Base-by-base conservation (phyloP, 2,113 vertebrate genomes). In the Platycercus adscitus region DNA sequence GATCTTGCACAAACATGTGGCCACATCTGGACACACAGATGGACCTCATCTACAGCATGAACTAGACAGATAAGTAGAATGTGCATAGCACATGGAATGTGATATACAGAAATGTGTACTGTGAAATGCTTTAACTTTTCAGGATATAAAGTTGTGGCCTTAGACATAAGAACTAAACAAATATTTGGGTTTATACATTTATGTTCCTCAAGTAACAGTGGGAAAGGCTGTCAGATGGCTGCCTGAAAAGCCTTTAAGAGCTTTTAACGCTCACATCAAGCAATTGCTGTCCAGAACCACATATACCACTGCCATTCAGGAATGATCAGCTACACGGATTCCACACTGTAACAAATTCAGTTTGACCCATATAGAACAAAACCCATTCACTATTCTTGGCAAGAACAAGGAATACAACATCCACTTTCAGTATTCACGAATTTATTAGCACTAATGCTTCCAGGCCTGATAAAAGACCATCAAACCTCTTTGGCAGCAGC, bases 21-120 rank as follows among this genome's bases (percentile, higher is more conserved):
- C 44, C 41, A 69, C 93, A 94, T 86, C 88, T 88, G 95, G 81
- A 91, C 49, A 85, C 17, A 15, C 81, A 95, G 95, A 88, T 73
- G 71, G 82, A 86, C 68, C 37, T 77, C 76, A 86, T 91, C 88
- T 82, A 66, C 46, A 88, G 11, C 6, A 44, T 26, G 6, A 88
- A n/a, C 82, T 41, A 72, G 88, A 89, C 66, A 82, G 56, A 68
- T 26, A 86, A 77, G 46, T 3, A 72, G 41, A 80, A 90, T 7
- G 18, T 29, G 20, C 69, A 75, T 49, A 75, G 24, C 55, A 70
- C 49, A 86, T 52, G n/a, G 78, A 84, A 63, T 33, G 19, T 2
- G 1, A 15, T 33, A 39, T 60, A 78, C 50, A 81, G 56, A 86
- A 81, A 84, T 1, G 21, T 50, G 37, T 9, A 24, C 15, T 43